These are phyloP conservation scores for Lomographa bimaculata DNA, from an alignment of 2,888 invertebrate genomes.

Conservation along the genomic window DNA sequence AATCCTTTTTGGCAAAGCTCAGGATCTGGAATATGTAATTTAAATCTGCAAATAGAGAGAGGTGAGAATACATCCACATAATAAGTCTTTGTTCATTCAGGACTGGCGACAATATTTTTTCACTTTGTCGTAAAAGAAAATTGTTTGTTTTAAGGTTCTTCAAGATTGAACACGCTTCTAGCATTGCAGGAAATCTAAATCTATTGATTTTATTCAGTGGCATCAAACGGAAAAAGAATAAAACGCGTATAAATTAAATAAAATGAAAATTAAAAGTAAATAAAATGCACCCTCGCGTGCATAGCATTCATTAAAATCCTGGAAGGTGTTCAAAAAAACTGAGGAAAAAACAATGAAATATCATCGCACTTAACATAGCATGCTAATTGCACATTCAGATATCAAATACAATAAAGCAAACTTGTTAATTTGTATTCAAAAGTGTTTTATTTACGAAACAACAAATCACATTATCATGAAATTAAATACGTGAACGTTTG, in stretches of 20 bases:
- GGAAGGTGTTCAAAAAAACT: conserved; percentile 14
- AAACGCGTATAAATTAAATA: too few relatives aligned
- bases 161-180: too few relatives aligned
- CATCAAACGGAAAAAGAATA: too few relatives aligned
- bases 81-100: too few relatives aligned
- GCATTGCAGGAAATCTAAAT: too few relatives aligned
- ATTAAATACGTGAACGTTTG: conserved; percentile 40
- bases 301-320: conserved; percentile 17
- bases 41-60: conserved; percentile 3
- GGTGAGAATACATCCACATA: too few relatives aligned
- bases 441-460: conserved; percentile 37
- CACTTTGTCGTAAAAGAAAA: too few relatives aligned
- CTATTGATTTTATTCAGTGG: too few relatives aligned
- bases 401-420: conserved; percentile 50
- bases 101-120: too few relatives aligned
- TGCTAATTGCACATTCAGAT: conserved; percentile 49
- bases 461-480: conserved; percentile 54
- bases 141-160: too few relatives aligned
- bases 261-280: too few relatives aligned
- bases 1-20: conserved; percentile 8
- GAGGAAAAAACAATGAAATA: conserved; percentile 20
- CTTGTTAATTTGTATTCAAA: conserved; percentile 44
- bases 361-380: conserved; percentile 34
- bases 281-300: conserved; percentile 28
- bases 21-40: conserved; percentile 13